phyloP scores from a whole-genome alignment of 1,140 invertebrate species.

The Cherax quadricarinatus region DNA sequence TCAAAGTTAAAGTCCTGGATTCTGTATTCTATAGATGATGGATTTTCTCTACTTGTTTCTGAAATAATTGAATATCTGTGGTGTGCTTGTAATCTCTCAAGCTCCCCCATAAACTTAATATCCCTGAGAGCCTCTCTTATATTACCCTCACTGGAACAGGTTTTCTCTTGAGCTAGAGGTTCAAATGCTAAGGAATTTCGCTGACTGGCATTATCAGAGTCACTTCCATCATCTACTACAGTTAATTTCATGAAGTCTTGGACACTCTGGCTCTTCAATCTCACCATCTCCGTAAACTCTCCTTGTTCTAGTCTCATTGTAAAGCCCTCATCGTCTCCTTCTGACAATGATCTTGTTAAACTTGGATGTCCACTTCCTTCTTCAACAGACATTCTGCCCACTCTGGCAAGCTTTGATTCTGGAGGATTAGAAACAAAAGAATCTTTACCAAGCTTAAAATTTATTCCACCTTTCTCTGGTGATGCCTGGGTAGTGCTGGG shows the following conservation, averaged over 20 bases:
- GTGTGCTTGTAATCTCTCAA: constrained; percentile 67
- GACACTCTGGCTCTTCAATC: constrained; percentile 84
- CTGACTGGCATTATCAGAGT: constrained; percentile 68
- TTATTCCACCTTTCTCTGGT: constrained; percentile 74
- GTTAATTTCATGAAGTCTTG: constrained; percentile 86
- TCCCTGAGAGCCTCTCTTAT: constrained; percentile 65
- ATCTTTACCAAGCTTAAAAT: constrained; percentile 67
- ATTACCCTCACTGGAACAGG: constrained; percentile 63
- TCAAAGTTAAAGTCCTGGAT: constrained; percentile 31
- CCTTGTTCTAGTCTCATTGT: constrained; percentile 81
- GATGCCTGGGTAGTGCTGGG: constrained; percentile 80
- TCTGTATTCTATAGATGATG: constrained; percentile 66
- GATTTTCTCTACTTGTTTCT: constrained; percentile 61
- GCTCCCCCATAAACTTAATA: constrained; percentile 60
- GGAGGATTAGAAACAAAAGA: constrained; percentile 71
- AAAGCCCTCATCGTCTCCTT: constrained; percentile 83
- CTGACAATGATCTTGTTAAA: constrained; percentile 37
- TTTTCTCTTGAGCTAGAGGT: constrained; percentile 50
- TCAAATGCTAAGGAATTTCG: constrained; percentile 58
- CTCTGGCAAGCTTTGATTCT: constrained; percentile 31
- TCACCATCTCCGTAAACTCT: constrained; percentile 83
- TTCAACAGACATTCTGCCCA: constrained; percentile 15
- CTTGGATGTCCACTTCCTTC: constrained; percentile 58
- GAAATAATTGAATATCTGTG: constrained; percentile 68
- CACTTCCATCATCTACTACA: constrained; percentile 76